Conservation (phyloP, 1,140 invertebrate species). For the Sipha flava region DNA sequence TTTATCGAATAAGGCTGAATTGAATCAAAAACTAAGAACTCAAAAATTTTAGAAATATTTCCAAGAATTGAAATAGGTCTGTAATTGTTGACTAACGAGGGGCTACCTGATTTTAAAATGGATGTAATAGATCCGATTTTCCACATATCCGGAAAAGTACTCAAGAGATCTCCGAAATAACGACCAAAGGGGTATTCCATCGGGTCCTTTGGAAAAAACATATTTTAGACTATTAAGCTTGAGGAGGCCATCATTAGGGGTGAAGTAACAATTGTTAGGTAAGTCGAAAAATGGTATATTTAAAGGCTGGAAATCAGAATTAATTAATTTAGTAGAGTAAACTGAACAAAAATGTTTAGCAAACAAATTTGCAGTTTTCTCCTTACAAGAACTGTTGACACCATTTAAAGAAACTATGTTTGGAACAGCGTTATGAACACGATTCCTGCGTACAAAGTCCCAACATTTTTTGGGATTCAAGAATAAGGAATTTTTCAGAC, state of each 20-base stretch:
- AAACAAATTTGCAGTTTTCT: not conserved
- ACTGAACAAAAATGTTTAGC: not conserved
- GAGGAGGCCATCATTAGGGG: too few relatives aligned
- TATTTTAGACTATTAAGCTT: not conserved
- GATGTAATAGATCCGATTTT: too few relatives aligned
- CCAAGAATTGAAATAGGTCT: too few relatives aligned
- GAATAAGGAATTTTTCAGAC: not conserved
- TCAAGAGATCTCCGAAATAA: not conserved
- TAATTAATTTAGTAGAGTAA: too few relatives aligned
- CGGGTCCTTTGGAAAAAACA: not conserved
- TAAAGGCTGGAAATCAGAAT: too few relatives aligned
- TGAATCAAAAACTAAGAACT: too few relatives aligned
- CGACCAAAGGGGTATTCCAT: not conserved
- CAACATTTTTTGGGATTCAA: not conserved
- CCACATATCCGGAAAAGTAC: not conserved
- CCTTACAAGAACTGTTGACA: not conserved
- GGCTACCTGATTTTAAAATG: too few relatives aligned
- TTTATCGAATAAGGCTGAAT: too few relatives aligned
- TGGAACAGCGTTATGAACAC: not conserved
- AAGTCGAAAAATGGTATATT: too few relatives aligned
- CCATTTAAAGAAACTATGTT: not conserved
- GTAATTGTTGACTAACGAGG: not conserved
- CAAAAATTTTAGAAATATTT: too few relatives aligned
- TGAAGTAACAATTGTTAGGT: too few relatives aligned
- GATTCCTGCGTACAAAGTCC: not conserved